Evolutionary conservation across 2,888 invertebrate species (phyloP), one percentile per base, ranked within the genome.

Genomic region (Zele albiditarsus): DNA sequence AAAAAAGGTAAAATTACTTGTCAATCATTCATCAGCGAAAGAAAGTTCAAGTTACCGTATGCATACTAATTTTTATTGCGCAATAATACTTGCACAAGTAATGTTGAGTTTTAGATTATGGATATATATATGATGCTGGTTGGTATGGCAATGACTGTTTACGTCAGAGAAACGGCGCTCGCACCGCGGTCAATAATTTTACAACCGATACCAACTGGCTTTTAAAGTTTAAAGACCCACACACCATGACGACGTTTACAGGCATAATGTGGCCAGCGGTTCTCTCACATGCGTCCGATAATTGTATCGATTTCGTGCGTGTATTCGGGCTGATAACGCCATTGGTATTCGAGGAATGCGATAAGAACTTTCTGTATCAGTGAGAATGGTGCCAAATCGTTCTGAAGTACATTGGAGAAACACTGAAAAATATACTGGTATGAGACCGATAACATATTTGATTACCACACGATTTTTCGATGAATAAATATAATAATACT

Each of bases 201-300:
- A 79, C 85, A 80, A 80, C 38, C 75, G 75, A 14, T 46, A 68
- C 70, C 77, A 79, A 79, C 79, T 82, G 82, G 86, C 87, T 87
- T 88, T 88, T 88, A 88, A 88, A 88, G 83, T 88, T 88, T 88
- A 87, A 88, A 88, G 87, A 87, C 85, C 87, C 84, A 77, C n/a
- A n/a, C n/a, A 79, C 71, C 75, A 76, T 74, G 63, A 62, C 69
- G 58, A 72, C 68, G 81, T 82, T 82, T 83, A 76, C 74, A 38
- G 38, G 46, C 69, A 5, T 69, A 33, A 60, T 42, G 31, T 33
- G 49, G 20, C 46, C 85, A 87, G 87, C 67, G 87, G 83, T 81
- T 80, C 87, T 87, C 86, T 87, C 81, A 74, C 28, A 53, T 46
- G 23, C 20, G 20, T 33, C 31, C 10, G 12, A 38, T 38, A 3